Conservation (phyloP, 1,140 invertebrate genomes). For the Eriocheir sinensis region DNA sequence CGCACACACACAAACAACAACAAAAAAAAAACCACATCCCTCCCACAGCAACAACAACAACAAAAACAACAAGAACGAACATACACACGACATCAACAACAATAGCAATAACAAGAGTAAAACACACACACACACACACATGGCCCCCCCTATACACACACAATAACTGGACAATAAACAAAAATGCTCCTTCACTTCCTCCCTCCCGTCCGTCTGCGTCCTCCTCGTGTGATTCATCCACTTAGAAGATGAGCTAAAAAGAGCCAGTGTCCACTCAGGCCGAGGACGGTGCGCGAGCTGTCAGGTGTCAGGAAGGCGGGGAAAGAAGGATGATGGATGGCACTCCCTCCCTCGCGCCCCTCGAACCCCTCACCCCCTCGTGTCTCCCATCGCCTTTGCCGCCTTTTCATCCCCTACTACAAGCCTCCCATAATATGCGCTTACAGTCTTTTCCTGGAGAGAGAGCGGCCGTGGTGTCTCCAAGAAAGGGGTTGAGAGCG, state of each 20-base stretch:
- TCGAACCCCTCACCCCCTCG: not conserved
- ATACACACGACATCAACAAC: no score
- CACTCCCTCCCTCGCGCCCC: not conserved
- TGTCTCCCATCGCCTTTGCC: no score
- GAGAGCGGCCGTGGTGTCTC: no score
- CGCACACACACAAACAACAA: not conserved
- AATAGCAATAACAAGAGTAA: no score
- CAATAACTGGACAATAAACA: not conserved
- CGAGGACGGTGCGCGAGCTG: not conserved
- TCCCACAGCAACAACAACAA: no score
- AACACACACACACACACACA: constrained; percentile 23
- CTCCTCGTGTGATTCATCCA: constrained; percentile 39
- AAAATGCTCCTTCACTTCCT: not conserved
- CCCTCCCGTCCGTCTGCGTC: not conserved
- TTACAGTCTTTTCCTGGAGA: no score
- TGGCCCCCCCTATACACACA: not conserved
- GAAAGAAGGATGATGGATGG: constrained; percentile 39
- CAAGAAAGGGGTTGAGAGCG: no score
- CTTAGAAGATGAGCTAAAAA: constrained; percentile 59
- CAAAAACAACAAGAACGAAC: no score
- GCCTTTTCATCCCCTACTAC: no score
- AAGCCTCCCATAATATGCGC: no score
- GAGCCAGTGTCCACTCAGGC: constrained; percentile 52
- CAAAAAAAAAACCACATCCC: not conserved
- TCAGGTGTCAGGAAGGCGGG: constrained; percentile 33